Conservation (phyloP, 2,797 vertebrate genomes). For the Fratercula arctica region DNA sequence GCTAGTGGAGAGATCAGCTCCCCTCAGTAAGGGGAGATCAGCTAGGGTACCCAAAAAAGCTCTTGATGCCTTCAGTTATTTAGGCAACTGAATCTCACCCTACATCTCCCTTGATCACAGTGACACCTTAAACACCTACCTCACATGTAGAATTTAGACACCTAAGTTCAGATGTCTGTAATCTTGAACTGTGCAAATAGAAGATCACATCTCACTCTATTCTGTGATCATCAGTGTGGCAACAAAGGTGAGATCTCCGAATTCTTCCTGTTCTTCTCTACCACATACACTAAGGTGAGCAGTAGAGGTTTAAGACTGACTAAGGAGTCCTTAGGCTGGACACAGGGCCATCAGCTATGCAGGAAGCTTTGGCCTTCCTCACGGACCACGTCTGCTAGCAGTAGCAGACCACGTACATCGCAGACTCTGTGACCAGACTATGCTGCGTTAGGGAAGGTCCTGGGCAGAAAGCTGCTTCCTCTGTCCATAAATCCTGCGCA, state of each 20-base stretch:
- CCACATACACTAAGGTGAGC: not conserved
- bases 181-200: not conserved
- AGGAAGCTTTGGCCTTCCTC: not conserved
- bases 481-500: not conserved
- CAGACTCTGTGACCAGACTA: not conserved
- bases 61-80: not conserved
- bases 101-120: not conserved
- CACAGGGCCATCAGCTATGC: not conserved
- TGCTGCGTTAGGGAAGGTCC: not conserved
- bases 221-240: not conserved
- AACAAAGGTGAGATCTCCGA: not conserved
- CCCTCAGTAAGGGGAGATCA: not conserved
- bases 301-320: not conserved
- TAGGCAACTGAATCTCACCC: not conserved
- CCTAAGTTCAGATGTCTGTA: not conserved
- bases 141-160: not conserved
- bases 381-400: not conserved
- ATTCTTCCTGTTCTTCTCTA: not conserved
- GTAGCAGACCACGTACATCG: not conserved
- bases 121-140: not conserved
- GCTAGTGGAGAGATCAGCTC: not conserved
- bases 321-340: not conserved
- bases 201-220: not conserved
- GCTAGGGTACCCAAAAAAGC: not conserved
- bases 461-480: not conserved